Evolutionary conservation across 1,140 invertebrate genomes (phyloP), one percentile per base, ranked within the genome.

Genomic region (Drepana arcuata): DNA sequence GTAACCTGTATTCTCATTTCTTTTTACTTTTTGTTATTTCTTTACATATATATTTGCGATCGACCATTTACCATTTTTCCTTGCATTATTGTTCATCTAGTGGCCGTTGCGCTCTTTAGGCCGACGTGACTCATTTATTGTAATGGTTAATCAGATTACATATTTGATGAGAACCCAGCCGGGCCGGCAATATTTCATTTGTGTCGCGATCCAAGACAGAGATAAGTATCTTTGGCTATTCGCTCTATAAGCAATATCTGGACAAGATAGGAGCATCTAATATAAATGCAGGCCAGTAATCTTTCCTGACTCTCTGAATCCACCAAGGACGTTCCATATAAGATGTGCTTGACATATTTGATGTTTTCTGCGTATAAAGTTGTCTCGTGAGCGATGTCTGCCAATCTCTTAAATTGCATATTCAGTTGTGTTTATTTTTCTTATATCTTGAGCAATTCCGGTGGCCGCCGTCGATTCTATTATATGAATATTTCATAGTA

Each of bases 401-500:
- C 30, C 31, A 42, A 41, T 41, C 34, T 18, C 34, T 46, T 30
- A n/a, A n/a, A n/a, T n/a, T n/a, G n/a, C n/a, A n/a, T n/a, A n/a
- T n/a, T n/a, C n/a, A n/a, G n/a, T n/a, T n/a, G 31, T 28, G 29
- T 34, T 47, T 57, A 41, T 34, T 47, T 58, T 51, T 44, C 54
- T 50, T 27, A 23, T 23, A 34, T 36, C 28, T 27, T 42, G 6
- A 26, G 36, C 46, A 21, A 34, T 41, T 43, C 45, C 41, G 50
- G 55, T 60, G 48, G 47, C 40, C 47, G 36, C 44, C 34, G 36
- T 35, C 47, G 31, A 45, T 37, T 47, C 48, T 47, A 49, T 61
- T 69, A 54, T 60, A 71, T 71, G 62, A 69, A 74, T 67, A 71
- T 69, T 68, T 62, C 60, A 66, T 69, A 56, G 4, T 64, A 69